Conservation (phyloP, 2,888 invertebrate species). For the Synergus japonicus region DNA sequence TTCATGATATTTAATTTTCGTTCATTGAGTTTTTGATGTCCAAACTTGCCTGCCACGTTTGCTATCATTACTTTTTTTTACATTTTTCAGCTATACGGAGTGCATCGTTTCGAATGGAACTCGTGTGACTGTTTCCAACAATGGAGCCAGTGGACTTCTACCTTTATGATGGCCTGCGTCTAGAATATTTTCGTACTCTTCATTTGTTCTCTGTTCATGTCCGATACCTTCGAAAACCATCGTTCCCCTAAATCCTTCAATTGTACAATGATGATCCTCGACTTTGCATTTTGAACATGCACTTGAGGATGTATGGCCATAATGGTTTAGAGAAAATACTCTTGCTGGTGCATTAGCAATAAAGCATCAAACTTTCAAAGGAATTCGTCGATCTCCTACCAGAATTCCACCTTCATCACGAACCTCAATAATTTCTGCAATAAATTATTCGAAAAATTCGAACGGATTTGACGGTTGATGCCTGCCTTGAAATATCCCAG, state of each 20-base stretch:
- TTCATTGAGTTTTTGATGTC: slow-evolving; percentile 33
- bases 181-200: slow-evolving; percentile 24
- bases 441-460: slow-evolving; percentile 20
- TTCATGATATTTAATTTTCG: slow-evolving; percentile 8
- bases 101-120: slow-evolving; percentile 43
- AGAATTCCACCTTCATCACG: slow-evolving; percentile 42
- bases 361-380: slow-evolving; percentile 42
- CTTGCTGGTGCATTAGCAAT: slow-evolving; percentile 50
- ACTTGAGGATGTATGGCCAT: background rate
- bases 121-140: slow-evolving; percentile 34
- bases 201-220: slow-evolving; percentile 40
- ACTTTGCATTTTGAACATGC: slow-evolving; percentile 39
- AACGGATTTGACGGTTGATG: background rate
- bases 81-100: slow-evolving; percentile 26
- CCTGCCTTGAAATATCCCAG: slow-evolving; percentile 43
- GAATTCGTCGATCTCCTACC: slow-evolving; percentile 30
- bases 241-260: background rate
- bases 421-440: slow-evolving; percentile 38
- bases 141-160: slow-evolving; percentile 40
- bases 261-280: slow-evolving; percentile 36
- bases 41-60: slow-evolving; percentile 36
- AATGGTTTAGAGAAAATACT: slow-evolving; percentile 33
- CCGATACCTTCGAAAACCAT: slow-evolving; percentile 44
- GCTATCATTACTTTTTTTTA: slow-evolving; percentile 40
- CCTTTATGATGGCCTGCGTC: background rate